Evolutionary conservation across 2,113 vertebrate species (phyloP).

Genomic region (Colossoma macropomum): DNA sequence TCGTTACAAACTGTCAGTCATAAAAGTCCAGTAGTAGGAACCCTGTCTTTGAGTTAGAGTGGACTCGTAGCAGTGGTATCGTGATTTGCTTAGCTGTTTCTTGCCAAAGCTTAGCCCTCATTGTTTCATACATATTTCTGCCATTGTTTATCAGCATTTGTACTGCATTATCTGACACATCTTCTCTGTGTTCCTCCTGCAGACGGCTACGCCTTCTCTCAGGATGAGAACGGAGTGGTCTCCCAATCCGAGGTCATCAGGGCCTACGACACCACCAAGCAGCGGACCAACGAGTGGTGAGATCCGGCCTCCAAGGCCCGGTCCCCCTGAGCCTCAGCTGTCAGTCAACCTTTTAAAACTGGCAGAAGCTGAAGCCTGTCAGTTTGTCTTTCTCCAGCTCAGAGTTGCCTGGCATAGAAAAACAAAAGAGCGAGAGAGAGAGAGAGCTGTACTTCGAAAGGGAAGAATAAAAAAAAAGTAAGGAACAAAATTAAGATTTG

Average conservation of each 20-base stretch:
- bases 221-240: conserved; percentile 98
- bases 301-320: conserved; percentile 49
- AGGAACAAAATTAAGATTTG: conserved; percentile 61
- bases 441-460: conserved; percentile 43
- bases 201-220: conserved; percentile 98
- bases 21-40: not conserved
- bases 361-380: conserved; percentile 44
- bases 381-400: conserved; percentile 50
- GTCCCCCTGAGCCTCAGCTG: conserved; percentile 40
- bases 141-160: not conserved
- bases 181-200: conserved; percentile 40
- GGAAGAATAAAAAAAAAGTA: conserved; percentile 47
- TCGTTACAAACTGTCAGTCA: not conserved
- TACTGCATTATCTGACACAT: not conserved
- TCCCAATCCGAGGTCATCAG: conserved; percentile 98
- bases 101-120: not conserved
- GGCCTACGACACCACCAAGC: conserved; percentile 97
- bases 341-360: conserved; percentile 58
- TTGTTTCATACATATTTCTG: not conserved
- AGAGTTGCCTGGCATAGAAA: conserved; percentile 30
- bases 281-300: conserved; percentile 93
- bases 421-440: conserved; percentile 33
- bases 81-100: not conserved
- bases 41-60: not conserved
- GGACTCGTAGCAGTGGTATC: not conserved